phyloP scores from a whole-genome alignment of 2,113 vertebrate species.

The Archocentrus centrarchus region DNA sequence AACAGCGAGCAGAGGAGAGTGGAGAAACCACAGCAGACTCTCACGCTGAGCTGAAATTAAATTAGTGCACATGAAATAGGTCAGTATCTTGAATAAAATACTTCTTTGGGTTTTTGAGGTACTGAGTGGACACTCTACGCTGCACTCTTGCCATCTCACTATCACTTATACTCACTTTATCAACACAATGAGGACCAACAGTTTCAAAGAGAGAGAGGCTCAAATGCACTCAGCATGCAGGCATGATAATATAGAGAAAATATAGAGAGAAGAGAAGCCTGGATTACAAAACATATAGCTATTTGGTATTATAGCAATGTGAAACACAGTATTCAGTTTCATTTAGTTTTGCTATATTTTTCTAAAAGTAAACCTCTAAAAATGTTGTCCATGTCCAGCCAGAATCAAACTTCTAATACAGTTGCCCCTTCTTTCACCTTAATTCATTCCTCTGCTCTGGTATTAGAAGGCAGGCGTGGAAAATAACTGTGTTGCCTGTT shows the following conservation, averaged over 20 bases:
- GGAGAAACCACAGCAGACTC: neutral
- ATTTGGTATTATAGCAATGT: neutral
- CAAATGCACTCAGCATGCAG: neutral
- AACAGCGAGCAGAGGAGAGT: neutral
- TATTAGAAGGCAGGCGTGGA: neutral
- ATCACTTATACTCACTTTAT: conserved; percentile 4
- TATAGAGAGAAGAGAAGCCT: neutral
- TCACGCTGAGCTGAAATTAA: neutral
- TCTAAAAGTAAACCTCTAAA: neutral
- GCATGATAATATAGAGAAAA: neutral
- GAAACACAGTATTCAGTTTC: neutral
- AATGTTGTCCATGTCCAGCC: neutral
- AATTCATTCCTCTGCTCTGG: neutral
- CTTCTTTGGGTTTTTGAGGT: neutral
- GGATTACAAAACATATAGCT: neutral
- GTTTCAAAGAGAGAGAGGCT: conserved; percentile 1
- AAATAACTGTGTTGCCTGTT: conserved; percentile 5
- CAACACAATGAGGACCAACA: neutral
- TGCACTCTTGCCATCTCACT: neutral
- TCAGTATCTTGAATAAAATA: conserved; percentile 2
- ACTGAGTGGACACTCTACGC: neutral
- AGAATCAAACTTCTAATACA: neutral
- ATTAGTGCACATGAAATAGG: neutral
- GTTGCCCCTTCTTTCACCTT: neutral
- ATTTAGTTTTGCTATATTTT: neutral